These are phyloP conservation scores for Cataglyphis cursor DNA, from an alignment of 2,888 invertebrate species.

Conservation along the genomic window DNA sequence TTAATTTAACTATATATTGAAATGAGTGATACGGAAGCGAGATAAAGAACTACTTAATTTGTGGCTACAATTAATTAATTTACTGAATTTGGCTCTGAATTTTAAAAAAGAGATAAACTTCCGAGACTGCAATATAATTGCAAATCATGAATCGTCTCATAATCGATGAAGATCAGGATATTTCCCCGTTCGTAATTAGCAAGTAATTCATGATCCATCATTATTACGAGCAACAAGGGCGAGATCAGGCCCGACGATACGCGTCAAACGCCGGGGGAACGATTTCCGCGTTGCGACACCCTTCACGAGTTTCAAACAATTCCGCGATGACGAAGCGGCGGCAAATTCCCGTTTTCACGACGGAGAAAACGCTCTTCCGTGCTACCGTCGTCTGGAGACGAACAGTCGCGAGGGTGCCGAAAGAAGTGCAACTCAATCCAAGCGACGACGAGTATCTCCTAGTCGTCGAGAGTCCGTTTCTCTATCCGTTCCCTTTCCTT, in stretches of 20 bases:
- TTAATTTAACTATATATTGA: neutral
- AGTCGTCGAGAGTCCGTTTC: slow-evolving; percentile 63
- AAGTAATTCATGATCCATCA: slow-evolving; percentile 3
- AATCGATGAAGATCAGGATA: neutral
- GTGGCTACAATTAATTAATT: neutral
- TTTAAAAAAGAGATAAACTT: neutral
- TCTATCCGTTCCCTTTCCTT: slow-evolving; percentile 71
- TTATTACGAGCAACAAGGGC: neutral
- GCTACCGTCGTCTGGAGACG: slow-evolving; percentile 65
- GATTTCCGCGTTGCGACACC: slow-evolving; percentile 35
- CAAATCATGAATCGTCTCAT: neutral
- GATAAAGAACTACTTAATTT: neutral
- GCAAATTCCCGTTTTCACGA: slow-evolving; percentile 63
- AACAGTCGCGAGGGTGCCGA: slow-evolving; percentile 64
- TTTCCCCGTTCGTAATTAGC: neutral
- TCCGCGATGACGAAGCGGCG: slow-evolving; percentile 17
- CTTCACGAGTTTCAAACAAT: slow-evolving; percentile 29
- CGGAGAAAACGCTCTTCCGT: slow-evolving; percentile 59
- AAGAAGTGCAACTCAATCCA: slow-evolving; percentile 77
- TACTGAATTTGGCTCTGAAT: neutral
- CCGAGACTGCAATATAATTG: neutral
- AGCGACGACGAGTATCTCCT: slow-evolving; percentile 52
- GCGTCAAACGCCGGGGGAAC: slow-evolving; percentile 49
- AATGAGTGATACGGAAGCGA: neutral
- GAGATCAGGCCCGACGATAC: slow-evolving; percentile 4